These are phyloP conservation scores for Phaenicophaeus curvirostris DNA, from an alignment of 2,797 vertebrate species.

Conservation along the genomic window DNA sequence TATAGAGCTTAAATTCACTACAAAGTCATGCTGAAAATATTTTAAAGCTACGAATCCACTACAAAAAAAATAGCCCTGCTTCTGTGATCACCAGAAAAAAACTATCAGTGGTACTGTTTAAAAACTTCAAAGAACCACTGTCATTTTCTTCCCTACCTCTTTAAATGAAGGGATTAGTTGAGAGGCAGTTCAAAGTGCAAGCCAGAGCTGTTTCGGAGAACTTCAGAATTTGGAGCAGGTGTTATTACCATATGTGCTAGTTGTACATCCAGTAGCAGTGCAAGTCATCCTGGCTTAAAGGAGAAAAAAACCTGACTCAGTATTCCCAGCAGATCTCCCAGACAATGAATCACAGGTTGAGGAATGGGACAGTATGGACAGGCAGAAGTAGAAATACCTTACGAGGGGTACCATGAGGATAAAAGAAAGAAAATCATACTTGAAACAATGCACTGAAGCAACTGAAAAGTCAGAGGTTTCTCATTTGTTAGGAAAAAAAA, in stretches of 20 bases:
- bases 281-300: conserved; percentile 52
- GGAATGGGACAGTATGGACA: background rate
- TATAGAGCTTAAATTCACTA: conserved; percentile 24
- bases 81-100: conserved; percentile 9
- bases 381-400: conserved; percentile 17
- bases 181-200: conserved; percentile 66
- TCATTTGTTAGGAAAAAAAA: background rate
- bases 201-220: conserved; percentile 37
- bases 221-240: conserved; percentile 61
- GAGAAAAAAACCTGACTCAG: conserved; percentile 54
- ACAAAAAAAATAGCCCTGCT: background rate
- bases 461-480: background rate
- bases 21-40: conserved; percentile 5
- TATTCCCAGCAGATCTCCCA: conserved; percentile 43
- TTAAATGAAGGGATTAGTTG: conserved; percentile 63
- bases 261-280: conserved; percentile 54
- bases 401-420: background rate
- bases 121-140: conserved; percentile 60
- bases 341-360: conserved; percentile 49
- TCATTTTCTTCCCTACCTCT: conserved; percentile 23
- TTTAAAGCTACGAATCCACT: conserved; percentile 9
- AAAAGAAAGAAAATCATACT: background rate
- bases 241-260: conserved; percentile 58
- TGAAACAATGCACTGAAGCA: background rate
- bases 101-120: conserved; percentile 25